Conservation (phyloP, 2,888 invertebrate genomes). For the Drosophila longiperda region DNA sequence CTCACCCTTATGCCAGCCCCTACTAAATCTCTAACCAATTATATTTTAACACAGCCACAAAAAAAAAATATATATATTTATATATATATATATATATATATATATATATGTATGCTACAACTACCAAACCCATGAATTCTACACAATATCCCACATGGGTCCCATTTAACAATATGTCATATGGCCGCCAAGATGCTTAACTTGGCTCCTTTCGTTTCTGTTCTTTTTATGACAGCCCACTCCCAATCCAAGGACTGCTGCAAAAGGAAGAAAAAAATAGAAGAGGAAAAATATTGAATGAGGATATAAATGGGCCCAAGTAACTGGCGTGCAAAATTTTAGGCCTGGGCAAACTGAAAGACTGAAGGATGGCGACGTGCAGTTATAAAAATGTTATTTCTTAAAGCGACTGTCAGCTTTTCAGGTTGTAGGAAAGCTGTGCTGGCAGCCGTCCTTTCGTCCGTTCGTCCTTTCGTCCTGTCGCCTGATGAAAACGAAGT, state of each 20-base stretch:
- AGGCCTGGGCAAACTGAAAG: slow-evolving; percentile 21
- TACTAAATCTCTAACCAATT: slow-evolving; percentile 59
- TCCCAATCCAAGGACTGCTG: slow-evolving; percentile 41
- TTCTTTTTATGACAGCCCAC: slow-evolving; percentile 70
- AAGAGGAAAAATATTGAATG: not conserved
- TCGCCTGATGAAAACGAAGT: slow-evolving; percentile 78
- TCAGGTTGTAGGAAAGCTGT: slow-evolving; percentile 30
- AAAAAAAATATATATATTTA: not conserved
- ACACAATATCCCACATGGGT: slow-evolving; percentile 66
- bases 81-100: not conserved
- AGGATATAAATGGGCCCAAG: slow-evolving; percentile 56
- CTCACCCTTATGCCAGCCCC: not conserved
- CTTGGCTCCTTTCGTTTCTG: slow-evolving; percentile 53
- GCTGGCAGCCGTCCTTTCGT: not conserved
- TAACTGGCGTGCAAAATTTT: slow-evolving; percentile 68
- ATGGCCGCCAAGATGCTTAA: slow-evolving; percentile 78
- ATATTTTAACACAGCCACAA: slow-evolving; percentile 41
- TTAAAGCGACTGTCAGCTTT: slow-evolving; percentile 75
- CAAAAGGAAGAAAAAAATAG: not conserved
- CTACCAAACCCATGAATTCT: slow-evolving; percentile 14
- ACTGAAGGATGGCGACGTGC: slow-evolving; percentile 64
- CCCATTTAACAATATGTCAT: slow-evolving; percentile 76
- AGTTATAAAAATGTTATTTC: slow-evolving; percentile 75
- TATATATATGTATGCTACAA: slow-evolving; percentile 4
- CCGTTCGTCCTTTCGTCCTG: slow-evolving; percentile 30